These are phyloP conservation scores for Nineta flava DNA, from an alignment of 2,888 invertebrate species.

Conservation along the genomic window DNA sequence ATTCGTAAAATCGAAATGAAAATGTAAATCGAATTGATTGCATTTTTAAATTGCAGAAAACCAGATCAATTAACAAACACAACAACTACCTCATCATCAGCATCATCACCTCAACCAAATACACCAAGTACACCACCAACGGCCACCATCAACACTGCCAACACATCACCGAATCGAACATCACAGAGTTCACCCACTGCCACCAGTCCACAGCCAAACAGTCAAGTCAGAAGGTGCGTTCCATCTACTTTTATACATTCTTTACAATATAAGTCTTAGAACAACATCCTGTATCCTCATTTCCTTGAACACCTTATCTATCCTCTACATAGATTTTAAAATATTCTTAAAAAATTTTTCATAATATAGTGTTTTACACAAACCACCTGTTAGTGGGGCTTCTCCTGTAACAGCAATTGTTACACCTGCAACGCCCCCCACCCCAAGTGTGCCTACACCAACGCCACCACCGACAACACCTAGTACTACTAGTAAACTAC, in stretches of 20 bases:
- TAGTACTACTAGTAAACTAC: constrained; percentile 45
- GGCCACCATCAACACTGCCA: constrained; percentile 18
- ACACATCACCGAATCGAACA: constrained; percentile 19
- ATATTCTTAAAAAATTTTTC: constrained; percentile 1
- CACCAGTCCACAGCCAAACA: constrained; percentile 24
- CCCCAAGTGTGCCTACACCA: constrained; percentile 24
- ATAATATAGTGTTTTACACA: constrained; percentile 23
- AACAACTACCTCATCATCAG: background rate
- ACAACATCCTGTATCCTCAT: too few relatives aligned
- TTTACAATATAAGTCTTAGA: too few relatives aligned
- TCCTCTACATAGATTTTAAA: background rate
- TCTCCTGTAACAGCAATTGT: constrained; percentile 21
- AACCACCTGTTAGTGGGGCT: constrained; percentile 21
- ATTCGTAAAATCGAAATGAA: too few relatives aligned
- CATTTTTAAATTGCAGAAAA: too few relatives aligned
- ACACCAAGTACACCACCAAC: constrained; percentile 13
- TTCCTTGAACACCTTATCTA: too few relatives aligned
- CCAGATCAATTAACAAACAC: too few relatives aligned
- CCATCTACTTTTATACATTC: background rate
- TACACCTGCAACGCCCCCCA: constrained; percentile 21
- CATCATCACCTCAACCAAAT: background rate
- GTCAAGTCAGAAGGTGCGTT: constrained; percentile 34
- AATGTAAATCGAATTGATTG: too few relatives aligned
- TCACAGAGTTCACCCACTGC: constrained; percentile 19
- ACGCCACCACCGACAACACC: constrained; percentile 36